Percentiles rank a stretch among this genome's conserved stretches.
Evolutionary conservation across 2,888 invertebrate genomes (phyloP).

Genomic region (Periphyllus acericola): DNA sequence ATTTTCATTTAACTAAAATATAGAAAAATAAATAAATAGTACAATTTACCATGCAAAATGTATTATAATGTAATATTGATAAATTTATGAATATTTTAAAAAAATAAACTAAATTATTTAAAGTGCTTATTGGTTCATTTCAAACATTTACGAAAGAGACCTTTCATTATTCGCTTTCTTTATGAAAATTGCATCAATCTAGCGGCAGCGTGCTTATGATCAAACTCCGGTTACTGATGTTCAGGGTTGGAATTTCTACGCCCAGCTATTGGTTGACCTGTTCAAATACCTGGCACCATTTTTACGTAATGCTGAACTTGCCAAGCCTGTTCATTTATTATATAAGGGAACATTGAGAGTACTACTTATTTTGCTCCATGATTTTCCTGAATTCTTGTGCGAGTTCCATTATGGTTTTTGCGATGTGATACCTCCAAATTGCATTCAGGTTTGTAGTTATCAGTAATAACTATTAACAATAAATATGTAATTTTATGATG

Average conservation of each 20-base stretch:
- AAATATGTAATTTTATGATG: neutral
- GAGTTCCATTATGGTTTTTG: conserved; percentile 99
- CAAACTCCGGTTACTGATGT: conserved; percentile 67
- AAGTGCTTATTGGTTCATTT: neutral
- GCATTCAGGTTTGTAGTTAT: conserved; percentile 75
- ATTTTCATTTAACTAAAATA: no score
- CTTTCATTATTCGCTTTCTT: conserved; percentile 39
- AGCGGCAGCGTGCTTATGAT: conserved; percentile 46
- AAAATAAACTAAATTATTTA: neutral
- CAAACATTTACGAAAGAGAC: neutral
- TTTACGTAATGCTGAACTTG: conserved; percentile 94
- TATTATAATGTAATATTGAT: neutral
- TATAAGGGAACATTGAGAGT: conserved; percentile 97
- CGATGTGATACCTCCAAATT: conserved; percentile 98
- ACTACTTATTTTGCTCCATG: conserved; percentile 92
- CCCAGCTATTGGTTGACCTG: conserved; percentile 92
- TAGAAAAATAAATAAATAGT: neutral
- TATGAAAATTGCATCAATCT: conserved; percentile 29
- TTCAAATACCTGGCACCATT: conserved; percentile 98
- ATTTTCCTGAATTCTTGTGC: conserved; percentile 99
- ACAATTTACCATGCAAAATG: no score
- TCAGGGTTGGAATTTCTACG: conserved; percentile 93
- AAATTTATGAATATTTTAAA: neutral
- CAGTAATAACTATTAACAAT: neutral
- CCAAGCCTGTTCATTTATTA: conserved; percentile 90